Conservation (phyloP, 2,797 vertebrate species). For the Crenuchus spilurus region DNA sequence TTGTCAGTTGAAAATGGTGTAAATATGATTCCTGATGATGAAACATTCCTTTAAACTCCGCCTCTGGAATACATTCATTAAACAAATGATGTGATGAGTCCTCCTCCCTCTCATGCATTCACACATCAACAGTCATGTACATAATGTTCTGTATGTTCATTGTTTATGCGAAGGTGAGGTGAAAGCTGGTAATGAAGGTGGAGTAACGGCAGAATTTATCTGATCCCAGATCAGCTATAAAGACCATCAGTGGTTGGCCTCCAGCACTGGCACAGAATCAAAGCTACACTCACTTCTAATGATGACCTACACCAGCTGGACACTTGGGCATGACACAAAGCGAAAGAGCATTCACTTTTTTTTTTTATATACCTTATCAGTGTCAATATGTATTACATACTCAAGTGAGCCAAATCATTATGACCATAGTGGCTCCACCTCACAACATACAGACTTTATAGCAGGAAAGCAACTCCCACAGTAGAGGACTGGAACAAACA, state of each 20-base stretch:
- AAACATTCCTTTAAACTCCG: neutral
- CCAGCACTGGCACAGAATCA: conserved; percentile 46
- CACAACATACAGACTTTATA: no score
- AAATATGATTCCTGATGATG: no score
- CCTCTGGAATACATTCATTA: conserved; percentile 2
- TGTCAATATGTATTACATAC: neutral
- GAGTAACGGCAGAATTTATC: neutral
- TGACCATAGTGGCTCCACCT: no score
- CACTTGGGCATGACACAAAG: conserved; percentile 18
- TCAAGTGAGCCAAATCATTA: no score
- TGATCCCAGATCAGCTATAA: conserved; percentile 36
- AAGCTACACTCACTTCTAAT: conserved; percentile 40
- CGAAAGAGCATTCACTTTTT: conserved; percentile 24
- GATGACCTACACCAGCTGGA: conserved; percentile 42
- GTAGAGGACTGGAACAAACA: no score
- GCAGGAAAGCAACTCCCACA: no score
- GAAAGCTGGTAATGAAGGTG: no score
- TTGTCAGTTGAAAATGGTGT: no score
- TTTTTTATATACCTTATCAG: conserved; percentile 22
- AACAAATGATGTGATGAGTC: conserved; percentile 9
- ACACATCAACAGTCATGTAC: no score
- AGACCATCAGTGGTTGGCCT: conserved; percentile 13
- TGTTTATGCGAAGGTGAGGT: no score
- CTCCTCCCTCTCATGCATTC: no score
- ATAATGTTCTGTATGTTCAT: no score